Percentiles rank a stretch among this genome's conserved stretches.
Conservation (phyloP, 1,140 invertebrate genomes). For the Bombus huntii region DNA sequence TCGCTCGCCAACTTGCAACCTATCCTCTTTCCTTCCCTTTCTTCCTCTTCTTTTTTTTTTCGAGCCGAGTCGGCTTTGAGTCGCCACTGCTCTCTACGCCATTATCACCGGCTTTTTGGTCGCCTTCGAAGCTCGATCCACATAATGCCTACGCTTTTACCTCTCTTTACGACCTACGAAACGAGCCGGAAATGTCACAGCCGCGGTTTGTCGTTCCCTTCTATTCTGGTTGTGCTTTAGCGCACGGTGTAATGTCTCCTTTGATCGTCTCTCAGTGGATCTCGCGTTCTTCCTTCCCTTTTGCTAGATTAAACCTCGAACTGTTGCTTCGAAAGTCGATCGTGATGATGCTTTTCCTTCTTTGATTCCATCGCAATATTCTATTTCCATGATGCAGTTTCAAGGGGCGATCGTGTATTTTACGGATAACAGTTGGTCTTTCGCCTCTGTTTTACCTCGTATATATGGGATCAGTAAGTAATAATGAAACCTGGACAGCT, state of each 20-base stretch:
- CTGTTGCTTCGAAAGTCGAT: constrained; percentile 21
- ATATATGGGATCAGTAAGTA: neutral
- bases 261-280: constrained; percentile 12
- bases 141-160: constrained; percentile 30
- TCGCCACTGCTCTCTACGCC: neutral
- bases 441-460: too few relatives aligned
- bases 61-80: neutral
- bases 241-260: constrained; percentile 16
- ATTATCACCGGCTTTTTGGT: constrained; percentile 40
- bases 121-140: constrained; percentile 33
- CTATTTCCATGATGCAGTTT: neutral
- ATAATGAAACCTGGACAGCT: neutral
- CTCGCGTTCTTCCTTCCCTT: neutral
- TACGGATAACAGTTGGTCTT: neutral
- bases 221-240: neutral
- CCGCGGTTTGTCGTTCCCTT: constrained; percentile 12
- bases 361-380: neutral
- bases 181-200: constrained; percentile 31
- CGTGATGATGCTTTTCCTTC: neutral
- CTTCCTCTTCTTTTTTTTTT: neutral
- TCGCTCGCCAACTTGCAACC: neutral
- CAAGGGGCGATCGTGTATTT: neutral
- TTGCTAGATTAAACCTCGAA: constrained; percentile 5
- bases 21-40: too few relatives aligned
- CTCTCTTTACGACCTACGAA: constrained; percentile 19